Evolutionary conservation across 1,140 invertebrate species (phyloP), one percentile per base, ranked within the genome.

Genomic region (Mesaphorura yosii): DNA sequence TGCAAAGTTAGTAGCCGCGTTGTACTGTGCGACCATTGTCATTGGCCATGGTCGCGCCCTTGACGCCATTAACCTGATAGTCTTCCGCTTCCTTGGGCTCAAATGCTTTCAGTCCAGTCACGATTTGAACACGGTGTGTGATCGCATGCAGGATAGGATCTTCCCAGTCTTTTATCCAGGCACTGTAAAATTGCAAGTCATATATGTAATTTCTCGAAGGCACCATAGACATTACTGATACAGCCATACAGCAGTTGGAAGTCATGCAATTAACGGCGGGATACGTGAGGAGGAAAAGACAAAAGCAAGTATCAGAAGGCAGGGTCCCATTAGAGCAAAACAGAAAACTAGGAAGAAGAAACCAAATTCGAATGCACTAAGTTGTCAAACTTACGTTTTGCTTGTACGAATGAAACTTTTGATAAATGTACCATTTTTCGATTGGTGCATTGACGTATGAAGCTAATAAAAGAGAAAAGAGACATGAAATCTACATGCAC

Each of bases 331-430:
- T 34, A 10, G n/a, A 34, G 10, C 31, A 10, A 34, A 34, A 10
- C 31, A 34, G 10, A n/a, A n/a, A n/a, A n/a, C n/a, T n/a, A n/a
- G n/a, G n/a, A n/a, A n/a, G n/a, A n/a, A n/a, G n/a, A n/a, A n/a
- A n/a, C n/a, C n/a, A n/a, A n/a, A n/a, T n/a, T n/a, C n/a, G n/a
- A n/a, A n/a, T n/a, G n/a, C n/a, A n/a, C n/a, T n/a, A n/a, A n/a
- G n/a, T n/a, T n/a, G n/a, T n/a, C n/a, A n/a, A n/a, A 53, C 59
- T 64, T 52, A 64, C 64, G 47, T 64, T 53, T 64, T 64, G 56
- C 64, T 64, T 26, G 58, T 64, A 22, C 64, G 62, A 46, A 64
- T 51, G 48, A 44, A 55, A 40, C 64, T 64, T 59, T 51, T 58
- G 50, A 64, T 59, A 55, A 64, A 65, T 1, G 56, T 57, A 28